Base-by-base conservation (phyloP, 2,888 invertebrate genomes). In the Nebria salina region DNA sequence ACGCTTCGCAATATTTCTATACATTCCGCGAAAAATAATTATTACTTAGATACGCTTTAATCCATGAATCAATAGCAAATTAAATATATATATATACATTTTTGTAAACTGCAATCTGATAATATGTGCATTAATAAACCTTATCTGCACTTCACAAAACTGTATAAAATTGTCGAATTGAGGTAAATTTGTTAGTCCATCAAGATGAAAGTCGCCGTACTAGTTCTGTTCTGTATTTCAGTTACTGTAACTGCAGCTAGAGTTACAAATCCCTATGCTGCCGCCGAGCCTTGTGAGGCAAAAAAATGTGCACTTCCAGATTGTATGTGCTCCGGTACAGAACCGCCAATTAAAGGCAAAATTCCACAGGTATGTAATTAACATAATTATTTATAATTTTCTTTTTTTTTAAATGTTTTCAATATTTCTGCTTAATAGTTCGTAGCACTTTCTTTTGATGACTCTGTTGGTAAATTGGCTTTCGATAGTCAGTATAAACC, bases 371-470 rank as follows among this genome's bases (percentile, higher is more conserved):
- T 78, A 75, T 41, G 20, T 65, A 34, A 34, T 34, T 4, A 34
- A 34, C 20, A 25, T 42, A 1, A 41, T 73, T 73, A 73, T 34
- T n/a, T 41, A 5, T 73, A 73, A 41, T 73, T 34, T 20, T 20
- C 20, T 1, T 1, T 20, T 20, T 20, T 20, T 5, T 34, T 34
- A 34, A 34, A 34, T 68, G 2, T 68, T 68, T 13, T 68, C 15
- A 25, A 25, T n/a, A 68, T 41, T 42, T 65, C 42, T 75, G 70
- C 8, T 66, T 26, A 75, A 87, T 89, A 94, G 94, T 92, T 95
- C 9, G 92, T 95, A 8, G 89, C 91, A 2, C 85, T 94, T 0
- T 93, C 94, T 5, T 94, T 94, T 85, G 93, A 94, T 77, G 94
- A 94, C 87, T 93, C 91, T 0, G 89, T 94, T 0, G 93, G 90